A percentile compares a stretch with the other conserved stretches of the same genome.
phyloP scores from a whole-genome alignment of 2,113 vertebrate species.

The Rhinogobius similis region DNA sequence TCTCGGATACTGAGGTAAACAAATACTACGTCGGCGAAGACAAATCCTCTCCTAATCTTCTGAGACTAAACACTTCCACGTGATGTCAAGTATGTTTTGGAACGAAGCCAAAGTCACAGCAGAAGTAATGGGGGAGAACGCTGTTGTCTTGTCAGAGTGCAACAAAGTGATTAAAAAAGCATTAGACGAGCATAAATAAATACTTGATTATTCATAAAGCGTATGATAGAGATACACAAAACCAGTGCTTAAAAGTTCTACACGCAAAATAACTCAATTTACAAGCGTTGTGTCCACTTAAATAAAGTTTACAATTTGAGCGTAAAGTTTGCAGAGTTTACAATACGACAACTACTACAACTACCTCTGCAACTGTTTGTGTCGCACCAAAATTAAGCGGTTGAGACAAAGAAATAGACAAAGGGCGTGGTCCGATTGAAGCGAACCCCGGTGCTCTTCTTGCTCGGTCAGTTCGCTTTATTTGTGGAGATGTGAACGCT shows the following conservation, averaged over 20 bases:
- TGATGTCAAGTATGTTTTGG: conserved; percentile 1
- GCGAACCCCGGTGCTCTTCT: no score
- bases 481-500: no score
- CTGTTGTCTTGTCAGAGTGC: not conserved
- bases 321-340: no score
- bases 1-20: not conserved
- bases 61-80: conserved; percentile 4
- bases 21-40: not conserved
- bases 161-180: conserved; percentile 7
- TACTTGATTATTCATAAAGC: conserved; percentile 2
- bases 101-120: not conserved
- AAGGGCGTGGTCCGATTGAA: no score
- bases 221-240: not conserved
- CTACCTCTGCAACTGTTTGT: no score
- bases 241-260: not conserved
- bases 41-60: conserved; percentile 5
- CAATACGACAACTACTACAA: no score
- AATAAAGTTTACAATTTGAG: no score
- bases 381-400: no score
- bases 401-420: no score
- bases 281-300: no score
- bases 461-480: no score
- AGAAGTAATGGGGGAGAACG: not conserved
- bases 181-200: not conserved
- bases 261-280: not conserved